Evolutionary conservation across 1,140 invertebrate genomes (phyloP).

Genomic region (Dreissena rostriformis): DNA sequence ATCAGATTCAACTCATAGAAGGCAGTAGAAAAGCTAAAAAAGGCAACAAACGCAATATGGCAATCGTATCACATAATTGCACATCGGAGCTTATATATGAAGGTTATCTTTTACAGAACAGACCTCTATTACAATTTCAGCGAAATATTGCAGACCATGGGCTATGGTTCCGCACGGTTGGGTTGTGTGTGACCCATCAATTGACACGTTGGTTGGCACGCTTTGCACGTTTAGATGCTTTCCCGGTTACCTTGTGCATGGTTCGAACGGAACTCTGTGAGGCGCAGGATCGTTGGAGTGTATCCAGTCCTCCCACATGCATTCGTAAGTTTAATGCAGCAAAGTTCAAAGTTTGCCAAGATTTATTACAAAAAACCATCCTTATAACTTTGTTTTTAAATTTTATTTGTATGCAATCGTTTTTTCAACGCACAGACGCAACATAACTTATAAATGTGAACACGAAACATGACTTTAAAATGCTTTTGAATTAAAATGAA

Average conservation of each 20-base stretch:
- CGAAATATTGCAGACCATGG: conserved; percentile 4
- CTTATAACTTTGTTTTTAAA: neutral
- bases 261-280: neutral
- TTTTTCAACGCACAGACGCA: too few relatives aligned
- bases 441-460: too few relatives aligned
- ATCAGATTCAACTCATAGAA: too few relatives aligned
- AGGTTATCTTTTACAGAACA: too few relatives aligned
- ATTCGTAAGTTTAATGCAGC: conserved; percentile 5
- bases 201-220: conserved; percentile 11
- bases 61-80: too few relatives aligned
- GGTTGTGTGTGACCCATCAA: conserved; percentile 1
- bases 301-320: neutral
- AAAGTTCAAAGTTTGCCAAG: too few relatives aligned
- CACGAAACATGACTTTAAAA: neutral
- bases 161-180: conserved; percentile 2
- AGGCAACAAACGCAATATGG: too few relatives aligned
- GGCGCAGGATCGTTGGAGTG: neutral
- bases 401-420: neutral
- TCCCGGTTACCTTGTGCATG: conserved; percentile 6
- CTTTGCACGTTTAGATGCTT: conserved; percentile 28
- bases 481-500: too few relatives aligned
- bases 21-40: too few relatives aligned
- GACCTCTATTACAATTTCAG: conserved; percentile 1
- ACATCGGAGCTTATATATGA: neutral
- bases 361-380: neutral